phyloP scores from a whole-genome alignment of 1,140 invertebrate genomes.

The Grapholita molesta region DNA sequence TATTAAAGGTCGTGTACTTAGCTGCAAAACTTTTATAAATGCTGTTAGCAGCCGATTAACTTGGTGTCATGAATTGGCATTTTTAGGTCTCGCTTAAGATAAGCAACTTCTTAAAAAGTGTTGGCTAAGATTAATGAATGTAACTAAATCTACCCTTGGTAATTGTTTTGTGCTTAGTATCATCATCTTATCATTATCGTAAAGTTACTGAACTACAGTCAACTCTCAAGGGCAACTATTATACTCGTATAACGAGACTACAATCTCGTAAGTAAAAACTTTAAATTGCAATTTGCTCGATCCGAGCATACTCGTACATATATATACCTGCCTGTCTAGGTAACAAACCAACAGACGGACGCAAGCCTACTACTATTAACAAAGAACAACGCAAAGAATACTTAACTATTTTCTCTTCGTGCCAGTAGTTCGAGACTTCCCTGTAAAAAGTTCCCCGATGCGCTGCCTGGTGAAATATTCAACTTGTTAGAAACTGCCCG shows the following conservation, averaged over 20 bases:
- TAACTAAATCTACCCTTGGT: background rate
- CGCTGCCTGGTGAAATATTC: slow-evolving; percentile 36
- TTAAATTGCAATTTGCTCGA: background rate
- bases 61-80: background rate
- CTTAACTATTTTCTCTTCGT: slow-evolving; percentile 28
- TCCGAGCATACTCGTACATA: too few species aligned
- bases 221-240: background rate
- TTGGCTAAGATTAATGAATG: background rate
- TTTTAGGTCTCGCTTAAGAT: background rate
- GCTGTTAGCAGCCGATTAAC: background rate
- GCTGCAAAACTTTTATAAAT: background rate
- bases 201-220: background rate
- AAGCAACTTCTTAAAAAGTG: background rate
- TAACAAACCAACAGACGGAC: slow-evolving; percentile 8
- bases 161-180: background rate
- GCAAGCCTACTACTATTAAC: slow-evolving; percentile 4
- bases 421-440: slow-evolving; percentile 15
- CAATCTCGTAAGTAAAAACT: background rate
- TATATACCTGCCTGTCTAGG: background rate
- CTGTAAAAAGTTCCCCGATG: slow-evolving; percentile 20
- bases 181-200: background rate
- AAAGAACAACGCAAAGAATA: slow-evolving; percentile 21
- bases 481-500: slow-evolving; percentile 33
- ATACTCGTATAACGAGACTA: background rate
- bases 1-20: background rate